Conservation (phyloP, 2,113 vertebrate species). For the Dissostichus mawsoni region DNA sequence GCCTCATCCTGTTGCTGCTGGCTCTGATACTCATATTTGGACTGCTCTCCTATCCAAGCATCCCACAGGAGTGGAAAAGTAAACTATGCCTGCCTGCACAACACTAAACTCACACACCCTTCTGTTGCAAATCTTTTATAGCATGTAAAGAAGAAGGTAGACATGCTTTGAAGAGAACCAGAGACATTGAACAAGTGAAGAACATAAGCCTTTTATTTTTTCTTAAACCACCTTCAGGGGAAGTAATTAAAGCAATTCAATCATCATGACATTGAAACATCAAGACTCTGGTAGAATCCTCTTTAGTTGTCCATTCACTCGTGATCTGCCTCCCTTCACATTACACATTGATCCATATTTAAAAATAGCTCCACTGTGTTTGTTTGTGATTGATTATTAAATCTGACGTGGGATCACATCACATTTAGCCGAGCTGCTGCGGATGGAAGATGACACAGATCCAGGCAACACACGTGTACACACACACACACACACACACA, state of each 20-base stretch:
- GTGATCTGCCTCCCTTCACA: not conserved
- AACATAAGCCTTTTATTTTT: too few relatives aligned
- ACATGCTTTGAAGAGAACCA: too few relatives aligned
- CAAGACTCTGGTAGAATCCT: too few relatives aligned
- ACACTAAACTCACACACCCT: not conserved
- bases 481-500: too few relatives aligned
- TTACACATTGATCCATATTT: conserved; percentile 19
- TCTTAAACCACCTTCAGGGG: too few relatives aligned
- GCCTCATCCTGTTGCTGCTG: conserved; percentile 88
- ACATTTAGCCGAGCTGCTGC: conserved; percentile 18
- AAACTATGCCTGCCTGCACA: conserved; percentile 30
- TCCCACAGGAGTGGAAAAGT: conserved; percentile 89
- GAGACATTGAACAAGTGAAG: too few relatives aligned
- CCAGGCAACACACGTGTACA: not conserved
- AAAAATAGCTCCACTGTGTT: conserved; percentile 32
- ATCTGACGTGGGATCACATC: not conserved
- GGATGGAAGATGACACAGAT: conserved; percentile 11
- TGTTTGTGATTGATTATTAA: conserved; percentile 33
- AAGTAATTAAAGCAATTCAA: too few relatives aligned
- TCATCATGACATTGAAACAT: too few relatives aligned
- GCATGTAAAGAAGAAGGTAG: too few relatives aligned
- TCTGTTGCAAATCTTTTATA: too few relatives aligned
- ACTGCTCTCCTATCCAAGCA: conserved; percentile 84
- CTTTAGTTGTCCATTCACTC: too few relatives aligned
- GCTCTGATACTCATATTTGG: conserved; percentile 87